A percentile compares a stretch with the other conserved stretches of the same genome.
These are phyloP conservation scores for Clavelina lepadiformis DNA, from an alignment of 23 tunicate species.

Conservation along the genomic window DNA sequence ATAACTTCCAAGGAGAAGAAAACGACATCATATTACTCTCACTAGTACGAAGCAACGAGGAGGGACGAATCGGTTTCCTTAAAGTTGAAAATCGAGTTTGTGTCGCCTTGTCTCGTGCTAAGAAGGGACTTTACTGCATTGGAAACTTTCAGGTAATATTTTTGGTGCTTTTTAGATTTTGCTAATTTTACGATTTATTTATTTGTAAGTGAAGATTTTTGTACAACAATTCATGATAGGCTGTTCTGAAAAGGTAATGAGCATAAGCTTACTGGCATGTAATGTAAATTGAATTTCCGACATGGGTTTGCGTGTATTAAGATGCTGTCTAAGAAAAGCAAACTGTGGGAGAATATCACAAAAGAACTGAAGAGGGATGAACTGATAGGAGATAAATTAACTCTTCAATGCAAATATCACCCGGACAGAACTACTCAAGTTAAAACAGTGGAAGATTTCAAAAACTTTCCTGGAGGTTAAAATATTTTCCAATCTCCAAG, in stretches of 20 bases:
- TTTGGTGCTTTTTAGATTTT: too few relatives aligned
- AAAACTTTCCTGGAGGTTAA: conserved; percentile 81
- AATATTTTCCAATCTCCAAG: too few relatives aligned
- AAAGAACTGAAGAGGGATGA: conserved; percentile 28
- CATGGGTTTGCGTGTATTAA: too few relatives aligned
- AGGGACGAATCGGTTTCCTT: conserved; percentile 71
- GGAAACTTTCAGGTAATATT: conserved; percentile 75
- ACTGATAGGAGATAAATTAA: conserved; percentile 23
- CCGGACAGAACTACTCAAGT: conserved; percentile 50
- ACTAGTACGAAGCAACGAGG: conserved; percentile 77
- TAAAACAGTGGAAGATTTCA: conserved; percentile 37
- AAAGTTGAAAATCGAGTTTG: conserved; percentile 77
- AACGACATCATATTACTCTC: conserved; percentile 86
- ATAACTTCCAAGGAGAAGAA: conserved; percentile 96
- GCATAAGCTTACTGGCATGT: too few relatives aligned
- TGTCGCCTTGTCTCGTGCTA: conserved; percentile 90
- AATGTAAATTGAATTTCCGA: too few relatives aligned
- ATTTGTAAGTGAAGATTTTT: too few relatives aligned
- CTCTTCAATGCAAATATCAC: conserved; percentile 66
- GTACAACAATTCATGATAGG: too few relatives aligned
- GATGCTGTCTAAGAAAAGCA: conserved; percentile 50
- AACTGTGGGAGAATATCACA: conserved; percentile 57
- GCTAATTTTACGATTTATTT: too few relatives aligned
- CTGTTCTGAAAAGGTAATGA: too few relatives aligned
- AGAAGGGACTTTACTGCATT: conserved; percentile 74